Evolutionary conservation across 2,113 vertebrate species (phyloP).

Genomic region (Dolichotis patagonum): DNA sequence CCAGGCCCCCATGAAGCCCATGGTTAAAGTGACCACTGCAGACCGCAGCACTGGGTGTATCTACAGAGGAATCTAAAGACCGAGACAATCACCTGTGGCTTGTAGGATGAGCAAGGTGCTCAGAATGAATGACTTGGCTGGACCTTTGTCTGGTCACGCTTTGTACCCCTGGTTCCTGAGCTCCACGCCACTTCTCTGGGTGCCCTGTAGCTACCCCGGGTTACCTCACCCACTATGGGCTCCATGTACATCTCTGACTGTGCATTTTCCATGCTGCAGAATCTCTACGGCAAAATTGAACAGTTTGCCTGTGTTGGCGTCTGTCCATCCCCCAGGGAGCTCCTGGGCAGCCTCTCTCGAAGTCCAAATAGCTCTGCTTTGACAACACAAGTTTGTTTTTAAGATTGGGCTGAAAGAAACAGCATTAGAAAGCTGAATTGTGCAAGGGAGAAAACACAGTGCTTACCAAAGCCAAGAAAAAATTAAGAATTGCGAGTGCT

Average conservation of each 20-base stretch:
- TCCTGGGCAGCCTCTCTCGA: not conserved
- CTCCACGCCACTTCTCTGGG: not conserved
- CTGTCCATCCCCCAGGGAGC: not conserved
- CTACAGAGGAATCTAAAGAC: not conserved
- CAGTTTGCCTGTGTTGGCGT: not conserved
- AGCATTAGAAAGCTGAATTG: constrained; percentile 42
- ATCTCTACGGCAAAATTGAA: constrained; percentile 8
- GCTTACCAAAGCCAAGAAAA: constrained; percentile 1
- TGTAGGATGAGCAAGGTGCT: not conserved
- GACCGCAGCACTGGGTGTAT: no score
- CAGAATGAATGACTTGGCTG: not conserved
- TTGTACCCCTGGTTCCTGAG: not conserved
- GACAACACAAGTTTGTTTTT: not conserved
- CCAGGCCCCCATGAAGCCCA: not conserved
- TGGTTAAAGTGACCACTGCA: not conserved
- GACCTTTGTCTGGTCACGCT: not conserved
- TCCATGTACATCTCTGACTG: not conserved
- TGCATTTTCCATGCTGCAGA: not conserved
- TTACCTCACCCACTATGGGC: not conserved
- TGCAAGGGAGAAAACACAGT: not conserved
- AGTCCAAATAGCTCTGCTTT: not conserved
- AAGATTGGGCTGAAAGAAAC: constrained; percentile 9
- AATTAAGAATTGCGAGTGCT: not conserved
- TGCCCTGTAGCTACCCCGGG: not conserved
- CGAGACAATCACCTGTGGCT: not conserved